phyloP scores from a whole-genome alignment of 2,888 invertebrate species.

The Biston betularia region DNA sequence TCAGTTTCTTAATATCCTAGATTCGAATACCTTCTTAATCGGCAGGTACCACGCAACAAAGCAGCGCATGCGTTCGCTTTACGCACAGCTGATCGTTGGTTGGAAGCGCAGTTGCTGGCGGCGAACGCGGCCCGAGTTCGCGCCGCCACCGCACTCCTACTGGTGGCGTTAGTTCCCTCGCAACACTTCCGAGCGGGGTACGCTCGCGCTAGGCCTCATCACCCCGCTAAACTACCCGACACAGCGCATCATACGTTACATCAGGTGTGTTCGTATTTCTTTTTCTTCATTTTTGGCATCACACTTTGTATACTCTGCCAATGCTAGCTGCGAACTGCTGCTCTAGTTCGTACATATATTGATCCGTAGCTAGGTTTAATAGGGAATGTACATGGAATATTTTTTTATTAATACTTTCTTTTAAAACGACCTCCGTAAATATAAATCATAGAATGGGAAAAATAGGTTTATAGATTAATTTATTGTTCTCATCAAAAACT shows the following conservation, averaged over 20 bases:
- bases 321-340: too few species aligned
- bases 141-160: slow-evolving; percentile 93
- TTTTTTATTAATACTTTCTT: too few species aligned
- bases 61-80: slow-evolving; percentile 96
- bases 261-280: slow-evolving; percentile 62
- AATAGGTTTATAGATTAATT: too few species aligned
- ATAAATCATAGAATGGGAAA: too few species aligned
- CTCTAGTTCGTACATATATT: too few species aligned
- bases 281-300: too few species aligned
- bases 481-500: too few species aligned
- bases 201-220: slow-evolving; percentile 86
- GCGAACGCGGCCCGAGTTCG: slow-evolving; percentile 95
- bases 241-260: slow-evolving; percentile 86
- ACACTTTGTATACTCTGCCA: too few species aligned
- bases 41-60: slow-evolving; percentile 92
- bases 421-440: too few species aligned
- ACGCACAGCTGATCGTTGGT: slow-evolving; percentile 96
- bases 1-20: not conserved
- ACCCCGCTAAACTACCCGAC: slow-evolving; percentile 68
- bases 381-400: too few species aligned
- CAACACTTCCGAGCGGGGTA: slow-evolving; percentile 96
- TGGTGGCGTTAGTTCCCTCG: slow-evolving; percentile 96
- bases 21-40: not conserved
- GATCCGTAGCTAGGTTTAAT: too few species aligned
- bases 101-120: slow-evolving; percentile 94